Base-by-base conservation (phyloP, 2,797 vertebrate genomes). In the Crax fasciolata region DNA sequence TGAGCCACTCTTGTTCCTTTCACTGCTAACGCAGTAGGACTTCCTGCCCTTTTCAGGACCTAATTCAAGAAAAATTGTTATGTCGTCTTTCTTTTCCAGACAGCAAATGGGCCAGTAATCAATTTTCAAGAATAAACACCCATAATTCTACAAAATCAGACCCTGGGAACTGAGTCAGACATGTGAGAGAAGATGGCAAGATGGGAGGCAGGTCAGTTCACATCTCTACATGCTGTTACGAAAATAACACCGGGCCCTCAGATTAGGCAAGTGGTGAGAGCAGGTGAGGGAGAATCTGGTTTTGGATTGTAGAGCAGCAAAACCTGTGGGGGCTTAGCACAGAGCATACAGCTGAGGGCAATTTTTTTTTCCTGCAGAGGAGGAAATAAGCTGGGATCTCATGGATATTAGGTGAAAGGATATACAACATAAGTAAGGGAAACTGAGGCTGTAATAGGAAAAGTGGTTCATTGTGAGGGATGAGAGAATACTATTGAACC, bases 101-200 rank as follows among this genome's bases (percentile, higher is more conserved):
- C 84, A 94, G 63, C 65, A 90, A 96, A 90, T 73, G 58, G 85
- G 80, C 83, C 61, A 91, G 28, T 90, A 85, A 96, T 96, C 89
- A 95, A 72, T 95, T 95, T 94, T 90, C 83, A 85, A 87, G 93
- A 93, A 86, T 74, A 93, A 94, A 84, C 84, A 85, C 63, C 94
- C 90, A 68, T 68, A 82, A 83, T 68, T 84, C 83, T 71, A 84
- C 83, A 63, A 79, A 95, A 93, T 88, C 83, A 91, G 82, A 63
- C 67, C 77, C 80, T 95, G 88, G 80, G 67, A 95, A 94, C 77
- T 90, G 85, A 61, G 77, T 90, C 3, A 14, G 59, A n/a, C 92
- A 62, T 52, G 27, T 86, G 76, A 93, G 68, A 90, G 82, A 84
- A 80, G 87, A 91, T 87, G 91, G 86, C 74, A 90, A 94, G 89